A percentile compares a stretch with the other conserved stretches of the same genome.
These are phyloP conservation scores for Lemur catta DNA, from an alignment of 2,797 vertebrate species.

Conservation along the genomic window DNA sequence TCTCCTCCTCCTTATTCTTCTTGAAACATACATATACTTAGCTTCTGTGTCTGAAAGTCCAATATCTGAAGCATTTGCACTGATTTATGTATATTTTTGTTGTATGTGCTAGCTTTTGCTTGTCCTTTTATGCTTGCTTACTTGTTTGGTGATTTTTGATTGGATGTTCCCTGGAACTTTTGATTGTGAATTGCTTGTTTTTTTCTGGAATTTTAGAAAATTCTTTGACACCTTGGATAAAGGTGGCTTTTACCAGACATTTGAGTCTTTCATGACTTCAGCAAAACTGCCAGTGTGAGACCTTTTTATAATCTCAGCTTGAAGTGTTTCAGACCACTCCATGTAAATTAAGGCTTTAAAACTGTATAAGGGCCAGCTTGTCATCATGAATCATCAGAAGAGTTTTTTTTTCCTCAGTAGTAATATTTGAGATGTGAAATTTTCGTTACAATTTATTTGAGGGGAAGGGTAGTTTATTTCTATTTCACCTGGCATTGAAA, in stretches of 20 bases:
- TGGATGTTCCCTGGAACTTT: background rate
- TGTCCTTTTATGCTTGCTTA: background rate
- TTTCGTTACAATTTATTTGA: background rate
- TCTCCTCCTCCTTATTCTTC: background rate
- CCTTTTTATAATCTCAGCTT: background rate
- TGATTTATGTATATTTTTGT: background rate
- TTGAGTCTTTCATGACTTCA: background rate
- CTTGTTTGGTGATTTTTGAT: background rate
- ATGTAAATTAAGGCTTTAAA: background rate
- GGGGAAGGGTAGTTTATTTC: background rate
- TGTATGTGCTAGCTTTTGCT: background rate
- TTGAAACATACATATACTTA: background rate
- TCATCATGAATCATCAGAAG: background rate
- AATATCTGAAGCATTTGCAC: background rate
- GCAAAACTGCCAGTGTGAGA: background rate
- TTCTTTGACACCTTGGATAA: background rate
- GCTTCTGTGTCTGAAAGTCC: background rate
- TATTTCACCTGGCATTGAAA: background rate
- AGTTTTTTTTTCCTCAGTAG: background rate
- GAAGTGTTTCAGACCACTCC: background rate
- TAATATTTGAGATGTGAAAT: background rate
- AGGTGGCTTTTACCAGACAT: background rate
- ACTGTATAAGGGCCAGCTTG: background rate
- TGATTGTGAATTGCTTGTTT: background rate
- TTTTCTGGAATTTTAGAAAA: background rate